Percentiles rank a stretch among this genome's conserved stretches.
These are phyloP conservation scores for Panonychus citri DNA, from an alignment of 1,140 invertebrate genomes.

Conservation along the genomic window DNA sequence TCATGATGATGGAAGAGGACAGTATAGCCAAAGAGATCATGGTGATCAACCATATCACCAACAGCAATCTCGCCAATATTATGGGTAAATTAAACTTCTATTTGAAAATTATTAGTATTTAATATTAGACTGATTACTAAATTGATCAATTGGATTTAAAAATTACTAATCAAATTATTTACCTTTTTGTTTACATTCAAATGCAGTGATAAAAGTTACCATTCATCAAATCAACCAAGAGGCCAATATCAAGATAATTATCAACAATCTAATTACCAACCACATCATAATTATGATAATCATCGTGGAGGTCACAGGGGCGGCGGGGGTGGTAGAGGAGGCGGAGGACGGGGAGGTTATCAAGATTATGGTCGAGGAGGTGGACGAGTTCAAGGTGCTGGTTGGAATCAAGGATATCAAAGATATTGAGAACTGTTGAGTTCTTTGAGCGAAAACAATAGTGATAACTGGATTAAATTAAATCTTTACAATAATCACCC, in stretches of 20 bases:
- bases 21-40: too few relatives aligned
- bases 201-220: not conserved
- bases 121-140: too few relatives aligned
- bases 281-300: not conserved
- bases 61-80: too few relatives aligned
- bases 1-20: not conserved
- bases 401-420: too few relatives aligned
- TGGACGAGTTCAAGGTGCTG: not conserved
- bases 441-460: too few relatives aligned
- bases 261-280: not conserved
- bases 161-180: not conserved
- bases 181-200: not conserved
- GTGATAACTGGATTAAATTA: too few relatives aligned
- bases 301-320: not conserved
- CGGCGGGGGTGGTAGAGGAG: not conserved
- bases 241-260: not conserved
- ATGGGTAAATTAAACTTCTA: too few relatives aligned
- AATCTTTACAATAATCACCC: too few relatives aligned
- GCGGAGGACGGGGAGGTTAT: not conserved
- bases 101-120: too few relatives aligned
- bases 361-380: not conserved
- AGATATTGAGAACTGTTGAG: too few relatives aligned
- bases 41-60: too few relatives aligned
- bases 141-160: too few relatives aligned
- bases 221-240: not conserved